Percentiles rank a stretch among this genome's conserved stretches.
Evolutionary conservation across 2,888 invertebrate species (phyloP).

Genomic region (Conops quadrifasciatus): DNA sequence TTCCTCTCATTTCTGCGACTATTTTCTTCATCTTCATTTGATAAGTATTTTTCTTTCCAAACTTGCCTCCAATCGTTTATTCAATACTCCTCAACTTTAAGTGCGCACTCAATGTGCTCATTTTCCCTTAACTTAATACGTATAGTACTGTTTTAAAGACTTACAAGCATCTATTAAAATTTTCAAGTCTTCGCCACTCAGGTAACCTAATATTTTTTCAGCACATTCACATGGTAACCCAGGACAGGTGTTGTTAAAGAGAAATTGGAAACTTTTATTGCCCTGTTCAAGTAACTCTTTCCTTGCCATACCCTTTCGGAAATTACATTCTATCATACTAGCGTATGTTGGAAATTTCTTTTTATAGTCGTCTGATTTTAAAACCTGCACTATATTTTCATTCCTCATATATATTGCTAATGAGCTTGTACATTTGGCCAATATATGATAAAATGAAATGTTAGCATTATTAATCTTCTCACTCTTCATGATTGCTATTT

Average conservation of each 20-base stretch:
- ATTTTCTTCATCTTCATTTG: too few species aligned
- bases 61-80: too few species aligned
- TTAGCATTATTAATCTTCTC: conserved; percentile 2
- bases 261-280: neutral
- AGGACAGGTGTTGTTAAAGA: neutral
- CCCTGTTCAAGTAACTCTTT: neutral
- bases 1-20: too few species aligned
- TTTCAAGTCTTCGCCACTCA: neutral
- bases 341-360: neutral
- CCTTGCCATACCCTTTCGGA: neutral
- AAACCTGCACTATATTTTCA: neutral
- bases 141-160: too few species aligned
- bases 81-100: too few species aligned
- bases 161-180: neutral
- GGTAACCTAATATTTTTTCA: neutral
- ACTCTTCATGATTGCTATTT: neutral
- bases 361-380: neutral
- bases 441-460: neutral
- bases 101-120: too few species aligned
- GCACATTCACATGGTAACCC: neutral
- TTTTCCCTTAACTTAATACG: too few species aligned
- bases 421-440: neutral
- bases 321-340: neutral
- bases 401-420: conserved; percentile 2
- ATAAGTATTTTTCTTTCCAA: too few species aligned